Evolutionary conservation across 2,888 invertebrate species (phyloP), one percentile per base, ranked within the genome.

Genomic region (Hydrotaea diabolus): DNA sequence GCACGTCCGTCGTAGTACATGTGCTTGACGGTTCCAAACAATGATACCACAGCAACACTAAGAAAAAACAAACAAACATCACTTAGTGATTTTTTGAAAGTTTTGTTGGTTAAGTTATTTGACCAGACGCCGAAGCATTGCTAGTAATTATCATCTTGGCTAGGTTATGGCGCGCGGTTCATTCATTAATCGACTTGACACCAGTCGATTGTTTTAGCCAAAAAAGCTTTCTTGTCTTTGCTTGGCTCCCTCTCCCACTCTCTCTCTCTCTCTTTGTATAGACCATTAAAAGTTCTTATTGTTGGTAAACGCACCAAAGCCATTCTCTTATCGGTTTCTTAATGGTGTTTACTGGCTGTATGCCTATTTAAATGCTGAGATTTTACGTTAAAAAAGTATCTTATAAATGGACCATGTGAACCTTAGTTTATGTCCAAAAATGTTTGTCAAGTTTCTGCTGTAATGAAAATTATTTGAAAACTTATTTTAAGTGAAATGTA

Each of bases 211-310:
- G 13, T 8, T 8, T 21, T n/a, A 39, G 19, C 13, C 4, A 66
- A 31, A 31, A 69, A 69, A 69, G 69, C 69, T 69, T 69, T 69
- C 23, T 4, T 9, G 21, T 43, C 13, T 62, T 26, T 66, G 7
- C 3, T 3, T 55, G 21, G 7, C 49, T 49, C 26, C n/a, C n/a
- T 59, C 59, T 59, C 26, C 11, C 11, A 21, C 9, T 59, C 26
- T 26, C 15, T 21, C 13, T 36, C 64, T 17, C 17, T 64, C 2
- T 23, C 57, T 36, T 66, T 43, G 66, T 66, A 26, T 36, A 36
- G 17, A 43, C 2, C 19, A 26, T 13, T 26, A 13, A 59, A 59
- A 59, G 26, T 59, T 59, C 59, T 59, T 59, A 59, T 5, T 21
- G 31, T n/a, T n/a, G n/a, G n/a, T n/a, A n/a, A n/a, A n/a, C 17